A percentile compares a stretch with the other conserved stretches of the same genome.
phyloP scores from a whole-genome alignment of 2,113 vertebrate species.

The Indicator maculatus region DNA sequence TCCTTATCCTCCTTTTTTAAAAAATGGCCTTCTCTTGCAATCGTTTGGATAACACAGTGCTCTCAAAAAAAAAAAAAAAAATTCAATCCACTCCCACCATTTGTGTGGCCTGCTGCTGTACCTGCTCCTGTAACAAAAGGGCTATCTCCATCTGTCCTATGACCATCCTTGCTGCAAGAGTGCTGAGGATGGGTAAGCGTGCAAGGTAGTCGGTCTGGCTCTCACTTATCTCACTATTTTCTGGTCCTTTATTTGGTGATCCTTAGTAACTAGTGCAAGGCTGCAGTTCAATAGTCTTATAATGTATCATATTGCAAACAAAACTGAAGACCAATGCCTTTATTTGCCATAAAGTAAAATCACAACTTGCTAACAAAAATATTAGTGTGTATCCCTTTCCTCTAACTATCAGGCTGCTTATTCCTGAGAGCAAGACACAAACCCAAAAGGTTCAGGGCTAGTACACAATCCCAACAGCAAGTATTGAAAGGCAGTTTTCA shows the following conservation, averaged over 20 bases:
- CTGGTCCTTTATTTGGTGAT: neutral
- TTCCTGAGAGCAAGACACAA: neutral
- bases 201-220: neutral
- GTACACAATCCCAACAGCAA: neutral
- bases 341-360: neutral
- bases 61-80: neutral
- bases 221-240: rapidly evolving
- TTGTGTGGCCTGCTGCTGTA: neutral
- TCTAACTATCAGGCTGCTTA: neutral
- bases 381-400: neutral
- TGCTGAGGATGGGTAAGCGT: neutral
- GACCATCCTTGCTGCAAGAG: neutral
- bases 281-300: neutral
- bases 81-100: neutral
- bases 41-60: neutral
- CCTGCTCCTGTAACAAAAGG: neutral
- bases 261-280: neutral
- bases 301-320: neutral
- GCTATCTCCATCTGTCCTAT: neutral
- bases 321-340: neutral
- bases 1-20: neutral
- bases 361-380: neutral
- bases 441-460: neutral
- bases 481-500: neutral
- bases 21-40: neutral